Conservation (phyloP, 2,113 vertebrate species). For the Acanthisitta chloris region DNA sequence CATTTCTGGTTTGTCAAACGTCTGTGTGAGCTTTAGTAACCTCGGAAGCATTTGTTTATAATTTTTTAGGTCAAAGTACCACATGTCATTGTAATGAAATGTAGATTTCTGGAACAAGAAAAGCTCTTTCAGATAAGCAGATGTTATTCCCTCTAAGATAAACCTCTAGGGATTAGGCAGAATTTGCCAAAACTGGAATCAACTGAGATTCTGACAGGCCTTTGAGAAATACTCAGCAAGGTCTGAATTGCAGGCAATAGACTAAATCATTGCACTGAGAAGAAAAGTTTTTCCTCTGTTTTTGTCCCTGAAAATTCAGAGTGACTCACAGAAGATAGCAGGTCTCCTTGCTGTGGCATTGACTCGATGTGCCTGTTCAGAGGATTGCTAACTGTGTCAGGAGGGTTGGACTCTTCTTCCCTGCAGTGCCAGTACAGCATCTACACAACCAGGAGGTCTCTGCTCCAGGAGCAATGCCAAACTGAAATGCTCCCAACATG, state of each 20-base stretch:
- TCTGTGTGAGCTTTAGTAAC: not conserved
- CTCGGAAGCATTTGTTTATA: not conserved
- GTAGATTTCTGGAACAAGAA: not conserved
- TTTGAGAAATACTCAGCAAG: not conserved
- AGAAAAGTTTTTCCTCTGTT: not conserved
- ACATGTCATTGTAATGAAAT: not conserved
- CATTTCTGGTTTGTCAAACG: not conserved
- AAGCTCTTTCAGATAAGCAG: not conserved
- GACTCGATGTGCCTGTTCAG: not conserved
- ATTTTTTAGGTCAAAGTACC: slow-evolving; percentile 3
- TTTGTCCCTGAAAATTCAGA: not conserved
- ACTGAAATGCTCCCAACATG: not conserved
- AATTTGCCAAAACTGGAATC: slow-evolving; percentile 14
- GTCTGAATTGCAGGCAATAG: not conserved
- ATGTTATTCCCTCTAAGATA: not conserved
- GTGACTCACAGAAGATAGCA: not conserved
- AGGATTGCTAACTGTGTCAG: not conserved
- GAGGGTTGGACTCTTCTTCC: not conserved
- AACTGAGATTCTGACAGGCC: not conserved
- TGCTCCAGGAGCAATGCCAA: not conserved
- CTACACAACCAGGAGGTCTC: not conserved
- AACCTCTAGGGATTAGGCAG: not conserved
- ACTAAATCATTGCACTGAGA: not conserved
- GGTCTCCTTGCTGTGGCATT: not conserved
- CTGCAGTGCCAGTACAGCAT: not conserved